Conservation (phyloP, 2,888 invertebrate species). For the Pheosia gnoma region DNA sequence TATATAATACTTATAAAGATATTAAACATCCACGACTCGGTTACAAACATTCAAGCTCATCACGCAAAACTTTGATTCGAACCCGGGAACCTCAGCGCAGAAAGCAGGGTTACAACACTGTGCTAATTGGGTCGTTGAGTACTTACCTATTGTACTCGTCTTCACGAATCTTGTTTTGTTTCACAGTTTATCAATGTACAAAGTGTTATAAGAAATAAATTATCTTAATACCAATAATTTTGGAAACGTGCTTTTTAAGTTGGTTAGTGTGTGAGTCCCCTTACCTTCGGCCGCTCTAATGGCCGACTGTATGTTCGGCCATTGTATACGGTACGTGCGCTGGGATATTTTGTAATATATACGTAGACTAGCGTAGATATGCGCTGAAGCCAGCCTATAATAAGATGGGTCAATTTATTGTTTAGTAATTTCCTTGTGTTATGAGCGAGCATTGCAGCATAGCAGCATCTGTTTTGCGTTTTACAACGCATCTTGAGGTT, state of each 20-base stretch:
- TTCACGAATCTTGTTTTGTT: too few relatives aligned
- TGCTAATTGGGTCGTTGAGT: too few relatives aligned
- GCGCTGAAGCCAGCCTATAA: conserved; percentile 30
- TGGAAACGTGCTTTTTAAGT: not conserved
- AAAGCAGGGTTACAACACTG: too few relatives aligned
- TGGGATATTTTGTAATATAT: conserved; percentile 36
- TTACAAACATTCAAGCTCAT: too few relatives aligned
- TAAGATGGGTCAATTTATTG: conserved; percentile 39
- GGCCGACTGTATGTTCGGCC: conserved; percentile 25
- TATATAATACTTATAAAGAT: too few relatives aligned
- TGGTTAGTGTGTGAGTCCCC: conserved; percentile 4
- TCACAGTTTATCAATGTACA: too few relatives aligned
- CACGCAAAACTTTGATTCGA: too few relatives aligned
- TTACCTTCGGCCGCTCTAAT: conserved; percentile 35
- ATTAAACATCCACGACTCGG: too few relatives aligned
- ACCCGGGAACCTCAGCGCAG: too few relatives aligned
- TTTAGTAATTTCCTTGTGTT: conserved; percentile 16
- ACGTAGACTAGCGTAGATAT: conserved; percentile 10
- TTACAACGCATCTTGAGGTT: too few relatives aligned
- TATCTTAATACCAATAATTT: not conserved
- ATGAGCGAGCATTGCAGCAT: not conserved
- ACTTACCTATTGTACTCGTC: too few relatives aligned
- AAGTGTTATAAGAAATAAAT: not conserved
- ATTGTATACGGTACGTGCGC: conserved; percentile 37
- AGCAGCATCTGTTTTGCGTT: too few relatives aligned